Conservation (phyloP, 2,888 invertebrate genomes). For the Eupithecia inturbata region DNA sequence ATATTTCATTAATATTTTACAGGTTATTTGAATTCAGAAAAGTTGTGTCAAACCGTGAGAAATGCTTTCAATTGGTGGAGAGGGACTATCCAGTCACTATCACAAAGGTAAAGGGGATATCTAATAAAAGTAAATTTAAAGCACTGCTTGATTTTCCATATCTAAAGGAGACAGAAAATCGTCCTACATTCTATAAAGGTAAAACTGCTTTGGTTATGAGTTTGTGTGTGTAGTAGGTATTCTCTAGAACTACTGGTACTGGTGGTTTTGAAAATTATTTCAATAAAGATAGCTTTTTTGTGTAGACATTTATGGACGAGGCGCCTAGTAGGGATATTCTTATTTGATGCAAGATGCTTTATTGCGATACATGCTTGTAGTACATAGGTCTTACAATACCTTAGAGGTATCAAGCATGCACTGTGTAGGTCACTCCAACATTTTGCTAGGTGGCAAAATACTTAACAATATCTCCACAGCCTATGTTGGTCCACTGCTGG, state of each 20-base stretch:
- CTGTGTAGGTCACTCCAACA: too few relatives aligned
- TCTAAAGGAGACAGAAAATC: neutral
- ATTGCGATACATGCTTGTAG: too few relatives aligned
- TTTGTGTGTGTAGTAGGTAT: neutral
- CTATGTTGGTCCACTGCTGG: too few relatives aligned
- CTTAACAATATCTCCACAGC: too few relatives aligned
- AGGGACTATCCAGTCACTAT: constrained; percentile 93
- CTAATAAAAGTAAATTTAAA: neutral
- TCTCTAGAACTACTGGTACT: neutral
- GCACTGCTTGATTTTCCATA: neutral
- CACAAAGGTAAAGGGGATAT: constrained; percentile 87
- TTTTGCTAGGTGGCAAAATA: too few relatives aligned
- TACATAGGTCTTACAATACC: too few relatives aligned
- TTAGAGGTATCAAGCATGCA: too few relatives aligned
- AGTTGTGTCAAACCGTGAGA: constrained; percentile 91
- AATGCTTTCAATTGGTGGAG: constrained; percentile 92
- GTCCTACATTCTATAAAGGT: neutral
- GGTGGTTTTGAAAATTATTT: neutral
- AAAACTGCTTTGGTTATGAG: neutral
- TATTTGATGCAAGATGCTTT: too few relatives aligned
- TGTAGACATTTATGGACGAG: neutral
- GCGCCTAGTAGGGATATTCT: too few relatives aligned
- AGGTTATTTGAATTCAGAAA: constrained; percentile 96
- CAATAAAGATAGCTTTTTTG: neutral
- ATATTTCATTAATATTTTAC: constrained; percentile 55